These are phyloP conservation scores for Grantiella picta DNA, from an alignment of 2,113 vertebrate genomes.

Conservation along the genomic window DNA sequence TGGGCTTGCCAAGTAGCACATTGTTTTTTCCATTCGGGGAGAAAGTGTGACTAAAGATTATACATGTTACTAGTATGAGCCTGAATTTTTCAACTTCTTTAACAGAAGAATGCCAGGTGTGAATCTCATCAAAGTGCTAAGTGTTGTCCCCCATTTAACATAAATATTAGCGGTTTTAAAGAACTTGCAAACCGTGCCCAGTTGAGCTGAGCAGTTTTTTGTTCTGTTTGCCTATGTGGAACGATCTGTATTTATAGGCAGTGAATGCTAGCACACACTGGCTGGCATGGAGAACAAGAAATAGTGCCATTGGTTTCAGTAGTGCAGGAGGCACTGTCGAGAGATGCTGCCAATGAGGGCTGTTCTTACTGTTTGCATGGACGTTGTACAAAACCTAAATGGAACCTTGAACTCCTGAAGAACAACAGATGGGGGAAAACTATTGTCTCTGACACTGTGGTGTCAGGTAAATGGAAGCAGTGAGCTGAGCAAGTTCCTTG, in stretches of 20 bases:
- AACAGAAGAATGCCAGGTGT: background rate
- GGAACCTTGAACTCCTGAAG: background rate
- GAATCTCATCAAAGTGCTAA: background rate
- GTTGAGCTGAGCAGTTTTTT: background rate
- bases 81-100: background rate
- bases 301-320: background rate
- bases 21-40: background rate
- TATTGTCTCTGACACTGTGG: background rate
- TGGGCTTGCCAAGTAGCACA: background rate
- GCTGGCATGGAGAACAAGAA: background rate
- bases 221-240: background rate
- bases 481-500: background rate
- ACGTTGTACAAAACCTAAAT: background rate
- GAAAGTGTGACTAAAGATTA: background rate
- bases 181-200: background rate
- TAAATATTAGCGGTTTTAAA: background rate
- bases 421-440: background rate
- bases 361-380: background rate
- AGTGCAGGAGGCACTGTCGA: accelerated
- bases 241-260: background rate
- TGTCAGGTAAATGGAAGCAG: background rate
- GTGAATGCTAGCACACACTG: background rate
- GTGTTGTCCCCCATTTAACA: background rate
- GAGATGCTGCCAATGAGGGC: background rate
- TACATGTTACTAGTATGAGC: background rate